Conservation (phyloP, 2,113 vertebrate genomes). For the Synodontis membranacea region DNA sequence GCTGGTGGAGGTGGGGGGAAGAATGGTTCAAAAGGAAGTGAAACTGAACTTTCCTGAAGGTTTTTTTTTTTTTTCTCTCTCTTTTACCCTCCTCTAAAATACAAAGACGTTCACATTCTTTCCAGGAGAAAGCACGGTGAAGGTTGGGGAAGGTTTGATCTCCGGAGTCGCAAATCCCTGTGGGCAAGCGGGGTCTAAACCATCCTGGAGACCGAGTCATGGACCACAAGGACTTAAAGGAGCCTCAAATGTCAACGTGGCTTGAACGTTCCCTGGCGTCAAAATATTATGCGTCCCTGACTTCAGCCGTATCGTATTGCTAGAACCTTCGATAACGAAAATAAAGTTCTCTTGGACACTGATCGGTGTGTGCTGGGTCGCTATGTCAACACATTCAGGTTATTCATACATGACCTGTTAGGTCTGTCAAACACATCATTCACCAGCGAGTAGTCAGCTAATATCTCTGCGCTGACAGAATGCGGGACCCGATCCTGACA, state of each 20-base stretch:
- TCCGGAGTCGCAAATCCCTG: slow-evolving; percentile 51
- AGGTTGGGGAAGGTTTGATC: slow-evolving; percentile 57
- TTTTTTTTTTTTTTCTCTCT: slow-evolving; percentile 59
- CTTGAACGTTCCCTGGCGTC: not conserved
- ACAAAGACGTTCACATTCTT: slow-evolving; percentile 71
- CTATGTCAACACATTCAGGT: slow-evolving; percentile 2
- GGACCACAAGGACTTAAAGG: slow-evolving; percentile 31
- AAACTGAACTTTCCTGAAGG: slow-evolving; percentile 54
- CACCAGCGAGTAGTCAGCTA: not conserved
- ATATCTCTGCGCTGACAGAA: slow-evolving; percentile 18
- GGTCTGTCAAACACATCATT: not conserved
- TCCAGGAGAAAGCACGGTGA: slow-evolving; percentile 64
- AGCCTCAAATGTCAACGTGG: slow-evolving; percentile 4
- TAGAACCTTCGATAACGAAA: slow-evolving; percentile 29
- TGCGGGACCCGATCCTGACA: not conserved
- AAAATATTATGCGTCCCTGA: slow-evolving; percentile 15
- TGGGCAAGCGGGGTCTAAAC: not conserved
- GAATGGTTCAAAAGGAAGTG: not conserved
- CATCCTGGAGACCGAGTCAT: not conserved
- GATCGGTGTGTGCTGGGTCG: slow-evolving; percentile 12
- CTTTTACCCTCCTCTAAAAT: slow-evolving; percentile 49
- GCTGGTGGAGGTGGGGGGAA: slow-evolving; percentile 44
- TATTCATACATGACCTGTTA: slow-evolving; percentile 24
- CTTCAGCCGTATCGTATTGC: slow-evolving; percentile 16
- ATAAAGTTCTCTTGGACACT: slow-evolving; percentile 21